phyloP scores from a whole-genome alignment of 2,888 invertebrate species.

The Prostheceraeus crozeri region DNA sequence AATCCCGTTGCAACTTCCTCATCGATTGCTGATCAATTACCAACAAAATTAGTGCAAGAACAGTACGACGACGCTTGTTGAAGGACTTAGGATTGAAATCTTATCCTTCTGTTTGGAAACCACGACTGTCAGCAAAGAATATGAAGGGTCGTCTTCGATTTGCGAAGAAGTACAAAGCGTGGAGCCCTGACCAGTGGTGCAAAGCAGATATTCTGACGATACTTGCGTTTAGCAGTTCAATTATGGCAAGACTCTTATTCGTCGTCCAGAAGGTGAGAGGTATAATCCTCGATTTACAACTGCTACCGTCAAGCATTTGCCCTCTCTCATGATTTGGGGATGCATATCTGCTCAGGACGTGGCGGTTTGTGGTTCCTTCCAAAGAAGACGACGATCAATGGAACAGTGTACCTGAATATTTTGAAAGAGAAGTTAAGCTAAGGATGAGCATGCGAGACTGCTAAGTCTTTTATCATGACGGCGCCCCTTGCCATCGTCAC shows the following conservation, averaged over 20 bases:
- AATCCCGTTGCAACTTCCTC: no score
- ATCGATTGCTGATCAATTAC: no score
- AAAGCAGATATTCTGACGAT: no score
- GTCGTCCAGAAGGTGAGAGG: background rate
- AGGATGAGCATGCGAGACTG: background rate
- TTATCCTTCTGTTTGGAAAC: background rate
- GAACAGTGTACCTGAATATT: constrained; percentile 1
- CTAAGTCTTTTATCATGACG: constrained; percentile 8
- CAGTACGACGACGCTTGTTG: constrained; percentile 6
- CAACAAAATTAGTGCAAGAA: constrained; percentile 16
- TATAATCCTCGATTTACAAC: constrained; percentile 2
- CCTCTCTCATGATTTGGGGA: constrained; percentile 9
- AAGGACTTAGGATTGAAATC: constrained; percentile 15
- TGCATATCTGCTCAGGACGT: constrained; percentile 7
- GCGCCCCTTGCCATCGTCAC: constrained; percentile 16
- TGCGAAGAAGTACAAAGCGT: no score
- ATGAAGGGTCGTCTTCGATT: no score
- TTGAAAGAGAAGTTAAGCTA: constrained; percentile 1
- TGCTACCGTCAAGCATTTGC: constrained; percentile 4
- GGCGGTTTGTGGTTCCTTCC: constrained; percentile 18
- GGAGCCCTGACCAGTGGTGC: no score
- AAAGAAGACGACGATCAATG: constrained; percentile 21
- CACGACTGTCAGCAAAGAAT: no score
- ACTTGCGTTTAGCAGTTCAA: no score
- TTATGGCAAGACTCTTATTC: background rate